Evolutionary conservation across 2,888 invertebrate genomes (phyloP).

Genomic region (Eueremaeus valkanovi): DNA sequence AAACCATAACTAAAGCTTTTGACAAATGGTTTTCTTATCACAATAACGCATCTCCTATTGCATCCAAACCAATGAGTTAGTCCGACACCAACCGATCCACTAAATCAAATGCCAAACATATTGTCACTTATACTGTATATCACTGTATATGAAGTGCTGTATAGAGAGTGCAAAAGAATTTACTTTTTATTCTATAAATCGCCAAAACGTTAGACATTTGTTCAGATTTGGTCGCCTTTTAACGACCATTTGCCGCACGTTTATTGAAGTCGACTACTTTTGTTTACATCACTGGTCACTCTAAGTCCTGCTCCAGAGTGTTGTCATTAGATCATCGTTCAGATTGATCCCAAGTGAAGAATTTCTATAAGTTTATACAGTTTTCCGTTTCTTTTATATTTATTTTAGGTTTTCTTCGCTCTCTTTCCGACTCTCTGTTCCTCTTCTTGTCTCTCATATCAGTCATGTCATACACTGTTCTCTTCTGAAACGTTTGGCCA

Average conservation of each 20-base stretch:
- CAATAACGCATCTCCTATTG: constrained; percentile 11
- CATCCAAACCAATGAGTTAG: not conserved
- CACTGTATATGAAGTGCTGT: too few species aligned
- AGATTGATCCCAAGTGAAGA: not conserved
- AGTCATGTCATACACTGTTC: not conserved
- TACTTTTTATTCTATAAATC: not conserved
- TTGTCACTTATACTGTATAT: not conserved
- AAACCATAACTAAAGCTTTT: not conserved
- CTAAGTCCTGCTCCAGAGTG: constrained; percentile 3
- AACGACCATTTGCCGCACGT: not conserved
- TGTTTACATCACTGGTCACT: constrained; percentile 5
- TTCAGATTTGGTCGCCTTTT: not conserved
- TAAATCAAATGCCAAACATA: constrained; percentile 14
- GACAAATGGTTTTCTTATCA: constrained; percentile 21
- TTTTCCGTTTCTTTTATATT: not conserved
- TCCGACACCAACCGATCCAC: not conserved
- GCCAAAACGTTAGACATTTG: not conserved
- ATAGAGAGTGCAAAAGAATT: not conserved
- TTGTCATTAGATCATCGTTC: not conserved
- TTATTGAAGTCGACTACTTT: not conserved
- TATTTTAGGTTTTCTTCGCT: not conserved
- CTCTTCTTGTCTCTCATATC: too few species aligned
- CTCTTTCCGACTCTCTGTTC: not conserved
- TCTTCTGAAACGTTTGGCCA: not conserved
- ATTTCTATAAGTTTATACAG: not conserved